Percentiles rank a stretch among this genome's conserved stretches.
These are phyloP conservation scores for Cheilinus undulatus DNA, from an alignment of 2,113 vertebrate species.

Conservation along the genomic window DNA sequence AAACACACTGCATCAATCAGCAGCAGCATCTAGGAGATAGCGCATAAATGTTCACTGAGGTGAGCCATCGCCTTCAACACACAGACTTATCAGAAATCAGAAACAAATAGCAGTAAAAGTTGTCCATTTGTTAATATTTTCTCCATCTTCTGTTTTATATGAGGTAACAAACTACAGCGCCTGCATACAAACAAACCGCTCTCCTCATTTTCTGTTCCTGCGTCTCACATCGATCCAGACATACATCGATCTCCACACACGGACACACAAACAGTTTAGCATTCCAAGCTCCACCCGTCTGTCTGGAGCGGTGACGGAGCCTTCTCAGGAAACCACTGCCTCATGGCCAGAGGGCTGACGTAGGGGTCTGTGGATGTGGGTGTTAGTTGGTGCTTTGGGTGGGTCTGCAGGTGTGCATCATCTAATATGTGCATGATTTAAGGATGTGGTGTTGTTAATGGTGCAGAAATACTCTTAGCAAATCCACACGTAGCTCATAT, in stretches of 20 bases:
- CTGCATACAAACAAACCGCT: not conserved
- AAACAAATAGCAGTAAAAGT: not conserved
- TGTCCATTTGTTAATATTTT: not conserved
- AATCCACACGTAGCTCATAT: slow-evolving; percentile 5
- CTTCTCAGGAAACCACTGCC: slow-evolving; percentile 7
- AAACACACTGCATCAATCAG: no score
- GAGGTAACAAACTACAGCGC: slow-evolving; percentile 18
- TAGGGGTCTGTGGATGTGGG: not conserved
- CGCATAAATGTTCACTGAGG: no score
- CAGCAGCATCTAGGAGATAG: no score
- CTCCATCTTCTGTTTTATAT: not conserved
- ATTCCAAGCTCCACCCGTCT: slow-evolving; percentile 18
- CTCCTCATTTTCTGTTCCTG: slow-evolving; percentile 13
- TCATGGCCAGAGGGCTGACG: slow-evolving; percentile 11
- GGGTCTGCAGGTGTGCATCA: slow-evolving; percentile 8
- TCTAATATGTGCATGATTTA: slow-evolving; percentile 12
- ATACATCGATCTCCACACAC: slow-evolving; percentile 10
- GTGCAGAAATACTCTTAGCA: slow-evolving; percentile 7
- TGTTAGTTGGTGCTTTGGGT: not conserved
- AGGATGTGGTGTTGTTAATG: no score
- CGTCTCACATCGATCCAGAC: slow-evolving; percentile 49
- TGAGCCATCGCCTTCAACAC: no score
- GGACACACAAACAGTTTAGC: not conserved
- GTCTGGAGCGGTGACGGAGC: slow-evolving; percentile 35
- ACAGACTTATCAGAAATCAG: no score